phyloP scores from a whole-genome alignment of 2,113 vertebrate species.

The Hepsetus odoe region DNA sequence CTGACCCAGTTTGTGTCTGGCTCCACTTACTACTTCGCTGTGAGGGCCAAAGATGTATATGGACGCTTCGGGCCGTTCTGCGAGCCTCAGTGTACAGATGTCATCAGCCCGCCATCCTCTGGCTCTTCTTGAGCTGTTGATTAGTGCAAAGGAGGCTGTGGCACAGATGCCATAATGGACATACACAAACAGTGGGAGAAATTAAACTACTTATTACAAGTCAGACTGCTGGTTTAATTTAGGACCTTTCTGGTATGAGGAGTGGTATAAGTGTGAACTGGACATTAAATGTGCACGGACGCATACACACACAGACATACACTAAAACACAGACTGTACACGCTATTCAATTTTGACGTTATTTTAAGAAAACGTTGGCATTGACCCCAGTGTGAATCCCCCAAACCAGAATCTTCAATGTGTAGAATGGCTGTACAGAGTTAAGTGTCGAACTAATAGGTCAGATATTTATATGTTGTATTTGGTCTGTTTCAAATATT shows the following conservation, averaged over 20 bases:
- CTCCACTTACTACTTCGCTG: slow-evolving; percentile 97
- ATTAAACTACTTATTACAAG: slow-evolving; percentile 61
- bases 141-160: slow-evolving; percentile 3
- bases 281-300: background rate
- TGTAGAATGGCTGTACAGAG: slow-evolving; percentile 54
- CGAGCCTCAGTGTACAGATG: slow-evolving; percentile 97
- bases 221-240: slow-evolving; percentile 47
- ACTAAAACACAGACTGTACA: slow-evolving; percentile 29
- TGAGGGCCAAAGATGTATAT: slow-evolving; percentile 93
- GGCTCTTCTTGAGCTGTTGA: slow-evolving; percentile 65
- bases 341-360: slow-evolving; percentile 50
- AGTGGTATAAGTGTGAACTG: slow-evolving; percentile 31
- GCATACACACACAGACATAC: slow-evolving; percentile 2
- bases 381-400: slow-evolving; percentile 11
- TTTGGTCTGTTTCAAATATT: slow-evolving; percentile 29
- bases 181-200: slow-evolving; percentile 18
- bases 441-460: slow-evolving; percentile 47
- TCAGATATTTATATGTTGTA: slow-evolving; percentile 48
- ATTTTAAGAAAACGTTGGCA: slow-evolving; percentile 42
- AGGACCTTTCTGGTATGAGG: slow-evolving; percentile 31
- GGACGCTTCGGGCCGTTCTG: slow-evolving; percentile 96
- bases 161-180: background rate
- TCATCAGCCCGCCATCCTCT: slow-evolving; percentile 78
- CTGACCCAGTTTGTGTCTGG: slow-evolving; percentile 97
- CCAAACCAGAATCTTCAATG: slow-evolving; percentile 43